Conservation (phyloP, 2,888 invertebrate species). For the Chydorus sphaericus region DNA sequence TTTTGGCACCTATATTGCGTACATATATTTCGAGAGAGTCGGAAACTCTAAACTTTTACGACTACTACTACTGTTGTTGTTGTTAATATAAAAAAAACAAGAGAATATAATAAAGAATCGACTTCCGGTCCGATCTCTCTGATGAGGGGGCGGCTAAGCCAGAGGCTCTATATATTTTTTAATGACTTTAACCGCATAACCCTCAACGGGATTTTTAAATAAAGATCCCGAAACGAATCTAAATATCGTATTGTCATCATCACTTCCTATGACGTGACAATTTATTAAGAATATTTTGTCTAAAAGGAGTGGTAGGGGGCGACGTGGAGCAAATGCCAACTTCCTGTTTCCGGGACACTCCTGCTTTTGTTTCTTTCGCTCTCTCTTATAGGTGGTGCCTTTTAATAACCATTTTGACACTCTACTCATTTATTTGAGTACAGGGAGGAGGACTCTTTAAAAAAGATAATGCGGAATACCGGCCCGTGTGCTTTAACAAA, state of each 20-base stretch:
- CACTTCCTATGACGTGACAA: too few species aligned
- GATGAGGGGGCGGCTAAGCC: not conserved
- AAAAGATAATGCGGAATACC: conserved; percentile 2
- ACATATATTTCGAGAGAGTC: not conserved
- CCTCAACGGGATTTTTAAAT: too few species aligned
- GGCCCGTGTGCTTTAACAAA: too few species aligned
- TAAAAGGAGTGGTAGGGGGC: too few species aligned
- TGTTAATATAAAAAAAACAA: not conserved
- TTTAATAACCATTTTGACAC: conserved; percentile 3
- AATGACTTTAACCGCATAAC: too few species aligned
- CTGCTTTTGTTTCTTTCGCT: conserved; percentile 3
- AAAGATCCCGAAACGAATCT: too few species aligned
- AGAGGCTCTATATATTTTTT: too few species aligned
- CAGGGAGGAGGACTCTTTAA: not conserved
- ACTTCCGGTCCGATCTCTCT: conserved; percentile 8
- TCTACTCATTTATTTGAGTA: conserved; percentile 2
- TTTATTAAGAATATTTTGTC: too few species aligned
- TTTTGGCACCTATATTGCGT: too few species aligned
- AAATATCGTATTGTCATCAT: too few species aligned
- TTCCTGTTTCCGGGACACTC: conserved; percentile 8
- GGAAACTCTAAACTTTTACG: conserved; percentile 8
- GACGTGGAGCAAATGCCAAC: conserved; percentile 8
- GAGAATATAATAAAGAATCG: conserved; percentile 1
- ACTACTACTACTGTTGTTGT: conserved; percentile 3
- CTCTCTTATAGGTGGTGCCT: not conserved